Evolutionary conservation across 2,113 vertebrate species (phyloP).

Genomic region (Lichenostomus cassidix): DNA sequence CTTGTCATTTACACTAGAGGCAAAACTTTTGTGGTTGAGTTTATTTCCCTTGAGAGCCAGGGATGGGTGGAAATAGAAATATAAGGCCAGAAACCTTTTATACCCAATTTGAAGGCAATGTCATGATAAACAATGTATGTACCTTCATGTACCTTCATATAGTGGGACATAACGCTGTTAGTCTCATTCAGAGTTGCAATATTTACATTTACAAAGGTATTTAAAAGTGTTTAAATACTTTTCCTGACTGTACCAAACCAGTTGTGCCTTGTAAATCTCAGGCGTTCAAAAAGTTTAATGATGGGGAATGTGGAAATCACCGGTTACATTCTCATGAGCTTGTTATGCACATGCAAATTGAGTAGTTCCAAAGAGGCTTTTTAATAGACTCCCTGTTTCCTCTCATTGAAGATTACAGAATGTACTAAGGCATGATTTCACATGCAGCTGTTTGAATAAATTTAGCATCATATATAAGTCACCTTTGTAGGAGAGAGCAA

Average conservation of each 20-base stretch:
- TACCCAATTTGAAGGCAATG: not conserved
- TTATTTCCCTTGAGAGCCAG: slow-evolving; percentile 11
- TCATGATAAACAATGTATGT: not conserved
- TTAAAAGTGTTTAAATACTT: not conserved
- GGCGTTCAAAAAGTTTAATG: not conserved
- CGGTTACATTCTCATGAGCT: not conserved
- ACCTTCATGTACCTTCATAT: not conserved
- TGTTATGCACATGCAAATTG: not conserved
- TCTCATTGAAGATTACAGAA: not conserved
- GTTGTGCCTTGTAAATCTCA: not conserved
- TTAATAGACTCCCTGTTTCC: not conserved
- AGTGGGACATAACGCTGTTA: not conserved
- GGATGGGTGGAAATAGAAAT: not conserved
- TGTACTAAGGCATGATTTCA: not conserved
- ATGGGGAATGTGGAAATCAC: not conserved
- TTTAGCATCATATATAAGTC: not conserved
- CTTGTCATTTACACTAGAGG: not conserved
- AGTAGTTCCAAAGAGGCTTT: not conserved
- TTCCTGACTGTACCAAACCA: not conserved
- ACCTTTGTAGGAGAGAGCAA: not conserved
- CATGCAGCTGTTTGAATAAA: slow-evolving; percentile 30
- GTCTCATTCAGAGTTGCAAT: not conserved
- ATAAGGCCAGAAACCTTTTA: not conserved
- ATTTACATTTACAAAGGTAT: not conserved
- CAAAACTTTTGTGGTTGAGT: not conserved